Evolutionary conservation across 2,797 vertebrate species (phyloP).

Genomic region (Hypotaenidia philippensis): DNA sequence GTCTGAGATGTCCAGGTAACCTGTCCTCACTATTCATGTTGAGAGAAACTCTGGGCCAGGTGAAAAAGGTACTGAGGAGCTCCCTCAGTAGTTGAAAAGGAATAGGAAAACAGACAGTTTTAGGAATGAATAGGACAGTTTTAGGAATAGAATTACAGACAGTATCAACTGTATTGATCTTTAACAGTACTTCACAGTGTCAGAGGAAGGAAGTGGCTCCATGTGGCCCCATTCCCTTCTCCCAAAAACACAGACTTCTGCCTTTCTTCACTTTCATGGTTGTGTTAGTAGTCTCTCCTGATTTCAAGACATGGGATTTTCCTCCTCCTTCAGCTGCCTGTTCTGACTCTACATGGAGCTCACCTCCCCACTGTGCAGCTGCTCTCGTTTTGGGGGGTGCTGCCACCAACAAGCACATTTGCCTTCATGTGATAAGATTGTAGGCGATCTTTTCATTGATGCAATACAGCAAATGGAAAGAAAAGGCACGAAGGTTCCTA

Average conservation of each 20-base stretch:
- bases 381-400: neutral
- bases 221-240: neutral
- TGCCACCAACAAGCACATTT: conserved; percentile 2
- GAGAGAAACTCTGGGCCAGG: neutral
- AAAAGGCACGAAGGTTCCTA: neutral
- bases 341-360: neutral
- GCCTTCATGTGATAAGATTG: conserved; percentile 6
- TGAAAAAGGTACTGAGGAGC: neutral
- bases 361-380: neutral
- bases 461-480: neutral
- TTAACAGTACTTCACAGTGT: neutral
- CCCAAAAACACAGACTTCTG: neutral
- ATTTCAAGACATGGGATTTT: neutral
- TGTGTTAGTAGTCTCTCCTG: neutral
- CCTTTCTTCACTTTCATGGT: neutral
- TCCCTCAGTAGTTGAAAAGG: neutral
- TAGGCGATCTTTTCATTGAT: neutral
- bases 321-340: neutral
- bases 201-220: neutral
- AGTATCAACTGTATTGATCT: neutral
- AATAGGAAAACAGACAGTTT: neutral
- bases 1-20: neutral
- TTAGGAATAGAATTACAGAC: neutral
- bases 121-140: no score
- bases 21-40: neutral